A percentile compares a stretch with the other conserved stretches of the same genome.
These are phyloP conservation scores for Sphecodes monilicornis DNA, from an alignment of 2,888 invertebrate species.

Conservation along the genomic window DNA sequence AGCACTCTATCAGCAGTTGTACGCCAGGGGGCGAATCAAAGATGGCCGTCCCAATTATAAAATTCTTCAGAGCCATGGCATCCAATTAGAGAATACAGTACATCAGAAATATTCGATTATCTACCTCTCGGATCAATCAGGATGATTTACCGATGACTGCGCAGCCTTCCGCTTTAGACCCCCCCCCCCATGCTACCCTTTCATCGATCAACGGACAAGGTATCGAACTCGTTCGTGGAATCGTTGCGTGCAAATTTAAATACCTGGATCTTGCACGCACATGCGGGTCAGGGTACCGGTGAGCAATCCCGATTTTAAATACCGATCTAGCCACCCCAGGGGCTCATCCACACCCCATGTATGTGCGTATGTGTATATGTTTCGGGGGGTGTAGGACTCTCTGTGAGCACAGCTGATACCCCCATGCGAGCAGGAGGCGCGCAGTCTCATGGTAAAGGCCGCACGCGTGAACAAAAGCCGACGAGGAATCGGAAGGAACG, in stretches of 20 bases:
- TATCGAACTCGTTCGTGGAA: neutral
- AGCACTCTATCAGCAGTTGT: neutral
- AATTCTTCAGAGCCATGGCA: neutral
- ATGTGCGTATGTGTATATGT: neutral
- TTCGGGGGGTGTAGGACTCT: slow-evolving; percentile 58
- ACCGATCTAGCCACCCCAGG: slow-evolving; percentile 41
- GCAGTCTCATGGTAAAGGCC: slow-evolving; percentile 43
- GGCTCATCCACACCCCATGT: slow-evolving; percentile 24
- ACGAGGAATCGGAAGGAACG: slow-evolving; percentile 56
- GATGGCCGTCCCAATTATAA: neutral
- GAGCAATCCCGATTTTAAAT: slow-evolving; percentile 68
- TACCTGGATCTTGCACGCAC: slow-evolving; percentile 16
- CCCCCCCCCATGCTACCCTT: neutral
- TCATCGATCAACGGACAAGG: neutral
- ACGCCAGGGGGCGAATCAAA: neutral
- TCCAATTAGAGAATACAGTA: slow-evolving; percentile 3
- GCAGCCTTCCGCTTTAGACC: too few species aligned
- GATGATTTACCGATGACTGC: neutral
- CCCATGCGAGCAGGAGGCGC: slow-evolving; percentile 73
- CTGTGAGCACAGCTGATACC: slow-evolving; percentile 81
- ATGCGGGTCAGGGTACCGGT: slow-evolving; percentile 51
- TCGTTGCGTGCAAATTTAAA: slow-evolving; percentile 51
- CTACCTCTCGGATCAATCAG: neutral
- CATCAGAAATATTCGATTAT: neutral
- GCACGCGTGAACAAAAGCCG: slow-evolving; percentile 58